These are phyloP conservation scores for Nilaparvata lugens DNA, from an alignment of 1,140 invertebrate genomes.

Conservation along the genomic window DNA sequence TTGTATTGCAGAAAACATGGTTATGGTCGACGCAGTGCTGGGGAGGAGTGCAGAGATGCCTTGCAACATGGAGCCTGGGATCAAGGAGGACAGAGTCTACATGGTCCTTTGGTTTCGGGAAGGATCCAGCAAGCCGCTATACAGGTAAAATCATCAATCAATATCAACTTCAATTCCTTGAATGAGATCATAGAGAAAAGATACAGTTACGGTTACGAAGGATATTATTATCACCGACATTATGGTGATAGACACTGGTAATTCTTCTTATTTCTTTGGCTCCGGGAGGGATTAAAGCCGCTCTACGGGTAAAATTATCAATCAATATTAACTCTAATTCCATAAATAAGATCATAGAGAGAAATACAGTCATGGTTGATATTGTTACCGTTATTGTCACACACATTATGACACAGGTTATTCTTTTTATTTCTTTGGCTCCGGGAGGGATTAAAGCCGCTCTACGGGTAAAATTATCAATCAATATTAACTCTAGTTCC, in stretches of 20 bases:
- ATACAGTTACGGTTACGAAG: too few relatives aligned
- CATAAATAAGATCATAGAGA: too few relatives aligned
- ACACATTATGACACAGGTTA: too few relatives aligned
- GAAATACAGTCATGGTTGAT: too few relatives aligned
- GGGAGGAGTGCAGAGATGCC: conserved; percentile 66
- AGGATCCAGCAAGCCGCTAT: conserved; percentile 71
- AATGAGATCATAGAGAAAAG: too few relatives aligned
- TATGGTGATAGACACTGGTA: too few relatives aligned
- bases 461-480: conserved; percentile 61
- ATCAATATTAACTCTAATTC: too few relatives aligned
- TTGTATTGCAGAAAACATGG: conserved; percentile 19
- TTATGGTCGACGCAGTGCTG: conserved; percentile 63
- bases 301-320: conserved; percentile 63
- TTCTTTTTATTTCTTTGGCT: conserved; percentile 91
- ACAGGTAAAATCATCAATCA: conserved; percentile 54
- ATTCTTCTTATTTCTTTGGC: too few relatives aligned
- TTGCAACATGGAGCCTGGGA: conserved; percentile 70
- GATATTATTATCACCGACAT: too few relatives aligned
- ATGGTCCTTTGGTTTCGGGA: conserved; percentile 87
- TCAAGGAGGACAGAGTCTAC: conserved; percentile 70
- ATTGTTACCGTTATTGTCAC: too few relatives aligned
- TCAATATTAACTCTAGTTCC: too few relatives aligned
- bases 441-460: conserved; percentile 69
- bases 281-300: conserved; percentile 71
- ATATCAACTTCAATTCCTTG: too few relatives aligned